Evolutionary conservation across 2,888 invertebrate species (phyloP).

Genomic region (Phlogophora meticulosa): DNA sequence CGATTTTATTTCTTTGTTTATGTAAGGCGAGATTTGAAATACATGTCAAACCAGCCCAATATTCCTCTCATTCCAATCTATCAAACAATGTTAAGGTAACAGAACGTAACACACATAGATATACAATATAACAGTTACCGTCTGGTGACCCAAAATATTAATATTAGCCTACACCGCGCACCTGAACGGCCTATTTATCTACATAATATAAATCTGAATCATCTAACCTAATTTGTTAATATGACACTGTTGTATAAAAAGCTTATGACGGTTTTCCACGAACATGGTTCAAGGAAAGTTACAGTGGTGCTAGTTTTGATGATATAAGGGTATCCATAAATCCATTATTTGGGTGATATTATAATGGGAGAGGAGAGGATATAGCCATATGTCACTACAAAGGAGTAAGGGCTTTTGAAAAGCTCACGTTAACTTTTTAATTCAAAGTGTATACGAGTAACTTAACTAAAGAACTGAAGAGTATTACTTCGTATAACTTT

Average conservation of each 20-base stretch:
- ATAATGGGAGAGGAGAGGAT: no score
- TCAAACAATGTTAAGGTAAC: constrained; percentile 28
- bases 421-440: no score
- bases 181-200: constrained; percentile 37
- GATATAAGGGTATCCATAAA: no score
- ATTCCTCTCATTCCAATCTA: constrained; percentile 10
- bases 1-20: no score
- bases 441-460: no score
- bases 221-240: constrained; percentile 43
- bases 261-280: constrained; percentile 5
- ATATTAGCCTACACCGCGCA: constrained; percentile 33
- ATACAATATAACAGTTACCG: constrained; percentile 10
- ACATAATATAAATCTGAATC: neutral
- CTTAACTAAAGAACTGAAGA: no score
- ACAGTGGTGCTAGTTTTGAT: neutral
- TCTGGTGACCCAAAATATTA: constrained; percentile 36
- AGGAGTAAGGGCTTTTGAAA: no score
- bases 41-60: constrained; percentile 1
- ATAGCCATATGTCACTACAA: no score
- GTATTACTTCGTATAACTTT: no score
- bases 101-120: no score
- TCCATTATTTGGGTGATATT: no score
- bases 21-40: no score
- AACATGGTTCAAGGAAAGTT: neutral
- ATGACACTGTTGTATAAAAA: neutral